A percentile compares a stretch with the other conserved stretches of the same genome.
Conservation (phyloP, 2,113 vertebrate species). For the Hemibagrus wyckioides region DNA sequence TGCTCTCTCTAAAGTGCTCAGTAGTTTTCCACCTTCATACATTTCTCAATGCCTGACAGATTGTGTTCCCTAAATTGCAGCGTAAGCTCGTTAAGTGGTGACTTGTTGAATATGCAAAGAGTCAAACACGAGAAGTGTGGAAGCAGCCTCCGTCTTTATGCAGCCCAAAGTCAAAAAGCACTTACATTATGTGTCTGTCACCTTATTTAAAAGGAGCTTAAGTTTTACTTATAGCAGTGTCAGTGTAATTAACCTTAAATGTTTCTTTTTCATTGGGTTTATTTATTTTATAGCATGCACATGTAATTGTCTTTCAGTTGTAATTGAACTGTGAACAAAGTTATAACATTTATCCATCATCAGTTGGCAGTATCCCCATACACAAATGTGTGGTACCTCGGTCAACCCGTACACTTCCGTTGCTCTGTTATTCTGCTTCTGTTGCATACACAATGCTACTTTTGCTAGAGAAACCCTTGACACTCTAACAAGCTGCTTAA, state of each 20-base stretch:
- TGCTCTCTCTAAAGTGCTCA: not conserved
- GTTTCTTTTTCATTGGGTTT: not conserved
- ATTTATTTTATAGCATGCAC: not conserved
- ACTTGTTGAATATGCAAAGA: constrained; percentile 35
- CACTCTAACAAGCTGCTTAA: constrained; percentile 18
- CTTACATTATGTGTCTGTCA: not conserved
- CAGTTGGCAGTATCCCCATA: not conserved
- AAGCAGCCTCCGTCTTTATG: not conserved
- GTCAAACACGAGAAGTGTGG: not conserved
- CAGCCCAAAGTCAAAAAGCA: not conserved
- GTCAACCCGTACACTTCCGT: not conserved
- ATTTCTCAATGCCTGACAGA: not conserved
- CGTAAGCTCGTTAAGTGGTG: not conserved
- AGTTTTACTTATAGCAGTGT: not conserved
- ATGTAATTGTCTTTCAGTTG: not conserved
- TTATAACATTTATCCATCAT: not conserved
- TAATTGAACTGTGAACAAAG: not conserved
- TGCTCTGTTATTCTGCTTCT: not conserved
- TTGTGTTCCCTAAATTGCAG: not conserved
- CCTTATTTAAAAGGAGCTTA: not conserved
- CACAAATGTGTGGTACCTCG: not conserved
- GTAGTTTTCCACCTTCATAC: not conserved
- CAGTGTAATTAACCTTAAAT: not conserved
- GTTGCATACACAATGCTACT: not conserved
- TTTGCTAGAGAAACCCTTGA: not conserved